Evolutionary conservation across 2,113 vertebrate species (phyloP).

Genomic region (Bagarius yarrelli): DNA sequence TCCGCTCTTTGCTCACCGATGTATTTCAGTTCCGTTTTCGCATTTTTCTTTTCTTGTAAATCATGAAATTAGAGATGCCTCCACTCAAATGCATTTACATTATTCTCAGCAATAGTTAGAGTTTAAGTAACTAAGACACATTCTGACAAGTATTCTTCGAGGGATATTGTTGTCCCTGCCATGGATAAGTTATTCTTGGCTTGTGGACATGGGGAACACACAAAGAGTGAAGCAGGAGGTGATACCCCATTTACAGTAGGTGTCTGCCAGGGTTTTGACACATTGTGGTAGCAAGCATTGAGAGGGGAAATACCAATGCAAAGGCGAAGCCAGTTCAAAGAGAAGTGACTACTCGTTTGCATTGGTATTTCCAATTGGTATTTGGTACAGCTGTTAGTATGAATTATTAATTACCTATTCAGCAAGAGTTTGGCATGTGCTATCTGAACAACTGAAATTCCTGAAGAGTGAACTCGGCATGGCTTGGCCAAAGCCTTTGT

Average conservation of each 20-base stretch:
- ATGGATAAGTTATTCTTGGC: conserved; percentile 35
- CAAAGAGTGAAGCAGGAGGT: conserved; percentile 50
- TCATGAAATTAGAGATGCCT: not conserved
- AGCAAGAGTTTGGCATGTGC: conserved; percentile 46
- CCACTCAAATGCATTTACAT: conserved; percentile 1
- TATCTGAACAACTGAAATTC: conserved; percentile 32
- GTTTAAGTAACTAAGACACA: conserved; percentile 10
- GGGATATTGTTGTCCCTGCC: conserved; percentile 7
- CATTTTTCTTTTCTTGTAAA: conserved; percentile 3
- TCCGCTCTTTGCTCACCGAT: conserved; percentile 54
- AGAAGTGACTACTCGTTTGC: conserved; percentile 33
- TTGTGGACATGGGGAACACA: conserved; percentile 1
- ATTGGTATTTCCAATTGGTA: too few species aligned
- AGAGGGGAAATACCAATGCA: conserved; percentile 57
- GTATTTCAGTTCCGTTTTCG: conserved; percentile 29
- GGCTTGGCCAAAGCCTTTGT: conserved; percentile 14
- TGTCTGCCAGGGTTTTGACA: conserved; percentile 56
- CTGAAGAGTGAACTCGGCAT: conserved; percentile 39
- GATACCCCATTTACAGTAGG: conserved; percentile 29
- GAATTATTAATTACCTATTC: conserved; percentile 62
- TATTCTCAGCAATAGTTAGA: conserved; percentile 18
- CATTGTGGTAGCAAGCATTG: conserved; percentile 58
- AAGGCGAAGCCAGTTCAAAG: conserved; percentile 61
- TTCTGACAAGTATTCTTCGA: conserved; percentile 11
- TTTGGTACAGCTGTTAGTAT: conserved; percentile 45